These are phyloP conservation scores for Aptenodytes forsteri DNA, from an alignment of 2,113 vertebrate genomes.

Conservation along the genomic window DNA sequence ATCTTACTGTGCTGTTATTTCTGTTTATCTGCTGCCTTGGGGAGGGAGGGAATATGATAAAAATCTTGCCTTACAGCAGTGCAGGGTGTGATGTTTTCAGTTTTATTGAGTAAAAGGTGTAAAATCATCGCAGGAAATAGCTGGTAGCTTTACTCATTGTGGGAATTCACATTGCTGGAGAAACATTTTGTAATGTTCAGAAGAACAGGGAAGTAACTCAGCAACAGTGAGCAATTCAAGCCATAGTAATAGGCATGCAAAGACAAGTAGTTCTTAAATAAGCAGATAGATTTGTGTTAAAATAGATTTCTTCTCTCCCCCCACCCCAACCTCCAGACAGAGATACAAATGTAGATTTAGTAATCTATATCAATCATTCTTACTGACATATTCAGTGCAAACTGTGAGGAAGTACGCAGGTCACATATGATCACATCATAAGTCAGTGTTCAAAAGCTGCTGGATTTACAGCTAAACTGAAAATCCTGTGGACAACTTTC, in stretches of 20 bases:
- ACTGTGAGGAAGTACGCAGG: background rate
- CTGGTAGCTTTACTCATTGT: background rate
- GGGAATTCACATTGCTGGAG: background rate
- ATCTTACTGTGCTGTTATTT: background rate
- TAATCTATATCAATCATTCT: background rate
- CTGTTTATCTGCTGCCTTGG: background rate
- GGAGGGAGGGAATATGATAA: background rate
- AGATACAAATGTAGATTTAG: background rate
- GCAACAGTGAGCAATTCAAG: background rate
- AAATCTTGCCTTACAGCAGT: background rate
- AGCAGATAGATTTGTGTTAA: background rate
- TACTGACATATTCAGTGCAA: fast-evolving
- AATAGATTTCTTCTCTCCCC: background rate
- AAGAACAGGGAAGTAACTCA: background rate
- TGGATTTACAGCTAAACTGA: conserved; percentile 27
- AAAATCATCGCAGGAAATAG: background rate
- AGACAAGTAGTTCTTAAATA: background rate
- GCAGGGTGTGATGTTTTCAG: background rate
- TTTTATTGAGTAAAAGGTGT: background rate
- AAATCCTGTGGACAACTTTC: conserved; percentile 13
- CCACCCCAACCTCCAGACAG: background rate
- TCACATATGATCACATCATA: background rate
- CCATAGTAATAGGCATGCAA: background rate
- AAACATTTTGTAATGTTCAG: background rate
- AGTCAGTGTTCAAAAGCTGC: background rate